These are phyloP conservation scores for Celastrina argiolus DNA, from an alignment of 2,888 invertebrate species.

Conservation along the genomic window DNA sequence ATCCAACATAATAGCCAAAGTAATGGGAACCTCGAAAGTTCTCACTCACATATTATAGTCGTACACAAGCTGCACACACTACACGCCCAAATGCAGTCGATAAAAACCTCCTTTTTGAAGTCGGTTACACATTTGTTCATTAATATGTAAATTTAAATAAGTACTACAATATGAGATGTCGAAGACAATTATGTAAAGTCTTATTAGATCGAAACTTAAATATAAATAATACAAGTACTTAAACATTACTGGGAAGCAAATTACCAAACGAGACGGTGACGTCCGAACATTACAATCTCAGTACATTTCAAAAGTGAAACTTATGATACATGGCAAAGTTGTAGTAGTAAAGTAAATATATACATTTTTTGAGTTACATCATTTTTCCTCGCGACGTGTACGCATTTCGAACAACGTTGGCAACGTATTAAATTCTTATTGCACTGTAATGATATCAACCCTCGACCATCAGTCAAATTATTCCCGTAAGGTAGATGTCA, in stretches of 20 bases:
- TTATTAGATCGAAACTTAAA: conserved; percentile 18
- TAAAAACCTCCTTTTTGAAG: conserved; percentile 3
- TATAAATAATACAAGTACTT: conserved; percentile 12
- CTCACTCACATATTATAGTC: background rate
- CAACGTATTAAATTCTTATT: background rate
- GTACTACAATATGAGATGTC: conserved; percentile 14
- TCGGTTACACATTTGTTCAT: conserved; percentile 18
- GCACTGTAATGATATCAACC: background rate
- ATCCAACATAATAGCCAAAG: conserved; percentile 65
- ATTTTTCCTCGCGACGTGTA: background rate
- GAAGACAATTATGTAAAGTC: background rate
- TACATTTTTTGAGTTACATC: conserved; percentile 4
- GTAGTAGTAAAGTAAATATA: conserved; percentile 2
- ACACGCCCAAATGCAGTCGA: conserved; percentile 7
- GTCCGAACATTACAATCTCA: conserved; percentile 30
- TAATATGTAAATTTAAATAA: conserved; percentile 1
- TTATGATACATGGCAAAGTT: conserved; percentile 20
- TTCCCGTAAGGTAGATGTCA: no score
- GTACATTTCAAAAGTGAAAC: conserved; percentile 18
- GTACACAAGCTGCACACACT: conserved; percentile 6
- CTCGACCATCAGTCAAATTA: background rate
- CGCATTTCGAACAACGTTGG: background rate
- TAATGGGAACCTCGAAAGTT: conserved; percentile 39
- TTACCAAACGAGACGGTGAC: conserved; percentile 32
- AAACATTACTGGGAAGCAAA: conserved; percentile 16